Evolutionary conservation across 2,888 invertebrate genomes (phyloP).

Genomic region (Nasonovia ribisnigri): DNA sequence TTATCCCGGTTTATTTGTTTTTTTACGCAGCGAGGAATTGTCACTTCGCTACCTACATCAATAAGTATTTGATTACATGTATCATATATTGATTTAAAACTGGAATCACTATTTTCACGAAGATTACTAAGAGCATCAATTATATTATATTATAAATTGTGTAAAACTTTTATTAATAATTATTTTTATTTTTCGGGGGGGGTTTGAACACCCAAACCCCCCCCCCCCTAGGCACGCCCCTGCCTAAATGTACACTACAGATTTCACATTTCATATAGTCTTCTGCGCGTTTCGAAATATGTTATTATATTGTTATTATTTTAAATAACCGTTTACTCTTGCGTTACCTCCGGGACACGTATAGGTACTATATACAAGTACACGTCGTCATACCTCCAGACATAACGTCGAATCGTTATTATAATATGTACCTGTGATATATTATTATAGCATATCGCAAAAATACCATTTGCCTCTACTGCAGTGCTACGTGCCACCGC

Average conservation of each 20-base stretch:
- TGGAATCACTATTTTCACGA: no score
- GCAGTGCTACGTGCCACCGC: neutral
- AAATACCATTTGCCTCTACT: neutral
- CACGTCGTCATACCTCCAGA: neutral
- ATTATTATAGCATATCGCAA: neutral
- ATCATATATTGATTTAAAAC: no score
- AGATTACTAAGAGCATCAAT: no score
- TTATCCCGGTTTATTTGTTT: no score
- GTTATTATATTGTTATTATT: slow-evolving; percentile 4
- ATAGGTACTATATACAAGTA: neutral
- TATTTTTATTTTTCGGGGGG: no score
- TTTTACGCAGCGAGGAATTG: no score
- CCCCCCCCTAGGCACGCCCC: no score
- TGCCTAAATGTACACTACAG: neutral
- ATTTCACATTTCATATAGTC: slow-evolving; percentile 1
- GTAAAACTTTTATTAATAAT: no score
- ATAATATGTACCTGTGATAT: neutral
- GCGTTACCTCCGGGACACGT: neutral
- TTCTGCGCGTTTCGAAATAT: neutral
- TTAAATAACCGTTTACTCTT: neutral
- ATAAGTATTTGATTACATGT: no score
- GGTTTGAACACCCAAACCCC: no score
- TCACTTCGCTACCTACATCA: no score
- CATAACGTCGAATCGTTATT: neutral
- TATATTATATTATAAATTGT: no score